A percentile compares a stretch with the other conserved stretches of the same genome.
phyloP scores from a whole-genome alignment of 2,113 vertebrate genomes.

The Leptobrachium ailaonicum region DNA sequence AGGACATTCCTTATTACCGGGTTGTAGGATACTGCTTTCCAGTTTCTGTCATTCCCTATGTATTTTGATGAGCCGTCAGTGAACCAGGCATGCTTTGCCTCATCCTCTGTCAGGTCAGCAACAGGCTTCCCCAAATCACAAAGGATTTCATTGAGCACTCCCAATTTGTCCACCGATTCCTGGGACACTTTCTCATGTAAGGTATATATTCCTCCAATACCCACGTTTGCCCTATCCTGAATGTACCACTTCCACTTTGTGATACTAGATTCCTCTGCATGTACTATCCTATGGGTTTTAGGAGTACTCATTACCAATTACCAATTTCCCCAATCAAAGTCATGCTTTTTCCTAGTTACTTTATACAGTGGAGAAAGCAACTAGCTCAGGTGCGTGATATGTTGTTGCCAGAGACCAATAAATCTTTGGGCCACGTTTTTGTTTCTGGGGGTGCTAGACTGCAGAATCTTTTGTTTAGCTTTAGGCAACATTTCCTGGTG shows the following conservation, averaged over 20 bases:
- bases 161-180: no score
- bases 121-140: background rate
- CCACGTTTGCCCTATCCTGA: no score
- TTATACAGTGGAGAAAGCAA: no score
- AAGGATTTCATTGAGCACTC: background rate
- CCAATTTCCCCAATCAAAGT: background rate
- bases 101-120: background rate
- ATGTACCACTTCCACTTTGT: no score
- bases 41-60: background rate
- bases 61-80: no score
- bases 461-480: no score
- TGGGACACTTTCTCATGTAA: conserved; percentile 1
- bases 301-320: background rate
- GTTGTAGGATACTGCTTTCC: background rate
- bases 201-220: background rate
- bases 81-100: background rate
- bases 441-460: no score
- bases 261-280: background rate
- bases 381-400: no score
- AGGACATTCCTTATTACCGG: background rate
- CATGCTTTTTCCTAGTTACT: no score
- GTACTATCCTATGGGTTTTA: background rate
- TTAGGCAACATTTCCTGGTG: no score
- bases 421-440: no score
- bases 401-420: no score